Conservation (phyloP, 2,888 invertebrate genomes). For the Hydriomena furcata region DNA sequence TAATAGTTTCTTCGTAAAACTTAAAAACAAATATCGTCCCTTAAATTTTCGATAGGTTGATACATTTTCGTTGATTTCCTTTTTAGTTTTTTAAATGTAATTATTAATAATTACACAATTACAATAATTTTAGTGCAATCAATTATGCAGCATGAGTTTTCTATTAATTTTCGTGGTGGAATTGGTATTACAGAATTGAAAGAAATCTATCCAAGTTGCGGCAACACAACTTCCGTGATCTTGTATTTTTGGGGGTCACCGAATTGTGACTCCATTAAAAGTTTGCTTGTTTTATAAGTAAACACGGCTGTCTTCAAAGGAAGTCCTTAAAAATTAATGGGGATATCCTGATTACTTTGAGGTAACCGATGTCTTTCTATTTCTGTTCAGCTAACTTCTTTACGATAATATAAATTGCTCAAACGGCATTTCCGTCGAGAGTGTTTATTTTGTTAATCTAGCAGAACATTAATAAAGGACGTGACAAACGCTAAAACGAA, state of each 20-base stretch:
- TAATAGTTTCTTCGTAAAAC: too few species aligned
- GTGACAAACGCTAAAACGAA: conserved; percentile 63
- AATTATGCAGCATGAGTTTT: too few species aligned
- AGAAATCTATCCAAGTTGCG: conserved; percentile 25
- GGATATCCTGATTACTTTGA: conserved; percentile 75
- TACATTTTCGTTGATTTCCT: too few species aligned
- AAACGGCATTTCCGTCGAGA: conserved; percentile 22
- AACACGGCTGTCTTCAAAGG: conserved; percentile 74
- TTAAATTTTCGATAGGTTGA: too few species aligned
- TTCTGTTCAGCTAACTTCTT: conserved; percentile 52
- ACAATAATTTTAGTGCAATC: too few species aligned
- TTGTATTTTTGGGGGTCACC: conserved; percentile 64
- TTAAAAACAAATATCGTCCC: too few species aligned
- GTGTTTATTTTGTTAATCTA: conserved; percentile 56
- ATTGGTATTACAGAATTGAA: conserved; percentile 14
- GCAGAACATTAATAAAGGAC: conserved; percentile 55
- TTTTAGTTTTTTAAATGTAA: too few species aligned
- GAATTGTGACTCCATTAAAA: conserved; percentile 80
- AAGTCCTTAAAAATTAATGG: conserved; percentile 81
- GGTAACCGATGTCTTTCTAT: conserved; percentile 55
- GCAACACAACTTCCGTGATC: conserved; percentile 38
- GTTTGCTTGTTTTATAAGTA: conserved; percentile 75
- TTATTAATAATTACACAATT: too few species aligned
- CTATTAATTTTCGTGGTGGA: too few species aligned
- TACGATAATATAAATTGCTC: conserved; percentile 39